Evolutionary conservation across 2,113 vertebrate species (phyloP), one percentile per base, ranked within the genome.

Genomic region (Odocoileus hemionus): DNA sequence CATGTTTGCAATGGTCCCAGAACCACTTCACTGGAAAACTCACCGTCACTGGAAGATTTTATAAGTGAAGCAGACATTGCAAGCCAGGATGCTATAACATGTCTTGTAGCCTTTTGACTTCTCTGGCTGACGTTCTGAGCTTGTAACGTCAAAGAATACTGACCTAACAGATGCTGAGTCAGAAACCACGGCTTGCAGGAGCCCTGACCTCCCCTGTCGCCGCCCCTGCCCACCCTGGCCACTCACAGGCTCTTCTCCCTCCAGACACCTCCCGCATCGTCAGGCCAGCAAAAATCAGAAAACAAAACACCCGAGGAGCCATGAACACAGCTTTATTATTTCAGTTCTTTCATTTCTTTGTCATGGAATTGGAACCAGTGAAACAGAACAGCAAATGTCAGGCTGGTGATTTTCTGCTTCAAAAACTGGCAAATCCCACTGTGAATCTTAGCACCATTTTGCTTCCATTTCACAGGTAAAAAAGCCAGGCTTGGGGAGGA

Each of bases 1-100:
- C 28, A 7, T 1, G 0, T 47, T 6, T 28, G 33, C 1, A 0
- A 5, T 0, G 30, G 45, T 28, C 43, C 36, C 11, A 2, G n/a
- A 60, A 26, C 52, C 76, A 25, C 58, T 33, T 14, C 39, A 16
- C 13, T 5, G 0, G 10, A 25, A 54, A 1, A 8, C 3, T 54
- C 80, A 25, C 76, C 15, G 5, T 15, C 47, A 16, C 0, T 3
- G 16, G 36, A 12, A 2, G 1, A 7, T 6, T 57, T 50, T 1
- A 0, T 12, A 9, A 5, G 33, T 52, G 30, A 45, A 33, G 15
- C 23, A 8, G 52, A 8, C 1, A 6, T 6, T 1, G 47, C 17
- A 15, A n/a, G 52, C 11, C 1, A 3, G 16, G 6, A 26, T 36
- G 23, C n/a, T 4, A 1, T 0, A 47, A 61, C 21, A 30, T 2